Base-by-base conservation (phyloP, 2,797 vertebrate species). In the Tangara arthus region DNA sequence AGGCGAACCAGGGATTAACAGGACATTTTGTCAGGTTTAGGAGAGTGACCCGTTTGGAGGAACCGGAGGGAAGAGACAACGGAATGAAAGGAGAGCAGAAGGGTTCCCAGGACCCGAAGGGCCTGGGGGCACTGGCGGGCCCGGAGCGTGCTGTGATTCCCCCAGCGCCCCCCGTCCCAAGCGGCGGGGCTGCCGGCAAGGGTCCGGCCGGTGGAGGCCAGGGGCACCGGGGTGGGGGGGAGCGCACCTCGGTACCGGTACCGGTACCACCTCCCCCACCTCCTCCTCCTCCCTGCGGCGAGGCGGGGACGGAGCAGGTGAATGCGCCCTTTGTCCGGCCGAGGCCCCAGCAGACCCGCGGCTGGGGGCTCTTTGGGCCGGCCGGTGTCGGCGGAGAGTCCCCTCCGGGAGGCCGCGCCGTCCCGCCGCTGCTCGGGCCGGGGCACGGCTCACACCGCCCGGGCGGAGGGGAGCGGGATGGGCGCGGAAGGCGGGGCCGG, bases 401-500 rank as follows among this genome's bases (percentile, higher is more conserved):
- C 13, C 28, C 56, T 24, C 7, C 23, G 7, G 10, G 10, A 8
- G 34, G 15, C 61, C 39, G 27, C 14, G 17, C 63, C 8, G 22
- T 41, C 27, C 30, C 8, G 22, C 37, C 73, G 21, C 37, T 2
- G 75, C 41, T 18, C 50, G 41, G 64, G 53, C 28, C 44, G 8
- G 23, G 2, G 21, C 30, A 16, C 28, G 11, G 6, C 30, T 27
- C 3, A 5, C 39, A 6, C 39, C 16, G 24, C 8, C 49, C 30
- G 30, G 28, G 21, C 55, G 18, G 61, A 49, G 56, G 12, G 61
- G 61, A 69, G 44, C 50, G 46, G 44, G 78, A 91, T 70, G 90
- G 89, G 83, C 32, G 64, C 65, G 21, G 85, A 65, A 86, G 95
- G 95, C 94, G 96, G 95, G 32, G 78, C 90, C 24, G 63, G n/a